Conservation (phyloP, 2,888 invertebrate species). For the Netelia fuscicornis region DNA sequence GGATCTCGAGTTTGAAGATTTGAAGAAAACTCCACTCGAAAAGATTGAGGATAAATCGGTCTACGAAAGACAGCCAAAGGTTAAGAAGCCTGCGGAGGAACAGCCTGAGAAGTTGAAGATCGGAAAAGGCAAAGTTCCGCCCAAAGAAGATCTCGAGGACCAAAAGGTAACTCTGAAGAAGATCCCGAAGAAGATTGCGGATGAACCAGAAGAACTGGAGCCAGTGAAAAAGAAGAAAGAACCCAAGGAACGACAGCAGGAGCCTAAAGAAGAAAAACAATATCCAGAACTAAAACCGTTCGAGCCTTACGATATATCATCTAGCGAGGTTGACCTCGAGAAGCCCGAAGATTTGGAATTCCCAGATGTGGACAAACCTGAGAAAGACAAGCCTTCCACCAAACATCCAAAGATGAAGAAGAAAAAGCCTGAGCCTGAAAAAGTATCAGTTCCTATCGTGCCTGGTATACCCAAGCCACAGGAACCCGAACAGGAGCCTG, state of each 20-base stretch:
- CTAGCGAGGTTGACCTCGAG: slow-evolving; percentile 82
- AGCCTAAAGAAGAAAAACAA: slow-evolving; percentile 82
- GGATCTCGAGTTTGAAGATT: slow-evolving; percentile 84
- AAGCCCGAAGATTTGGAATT: slow-evolving; percentile 72
- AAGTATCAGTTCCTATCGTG: slow-evolving; percentile 70
- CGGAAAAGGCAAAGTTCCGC: slow-evolving; percentile 86
- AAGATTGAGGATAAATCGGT: slow-evolving; percentile 82
- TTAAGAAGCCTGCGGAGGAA: slow-evolving; percentile 85
- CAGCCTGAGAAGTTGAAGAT: slow-evolving; percentile 84
- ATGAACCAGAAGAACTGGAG: slow-evolving; percentile 76
- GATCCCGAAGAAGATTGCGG: slow-evolving; percentile 84
- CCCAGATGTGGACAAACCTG: slow-evolving; percentile 57
- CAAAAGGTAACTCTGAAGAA: slow-evolving; percentile 84
- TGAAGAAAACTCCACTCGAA: slow-evolving; percentile 83
- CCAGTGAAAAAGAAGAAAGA: slow-evolving; percentile 79
- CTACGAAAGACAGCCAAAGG: slow-evolving; percentile 82
- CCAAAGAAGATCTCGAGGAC: slow-evolving; percentile 79
- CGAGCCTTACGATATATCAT: slow-evolving; percentile 83
- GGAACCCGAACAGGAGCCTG: slow-evolving; percentile 77
- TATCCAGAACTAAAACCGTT: slow-evolving; percentile 83
- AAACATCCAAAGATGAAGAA: slow-evolving; percentile 75
- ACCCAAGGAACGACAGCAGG: slow-evolving; percentile 72
- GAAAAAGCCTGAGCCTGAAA: slow-evolving; percentile 73
- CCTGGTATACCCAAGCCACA: slow-evolving; percentile 78
- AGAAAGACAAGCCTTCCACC: slow-evolving; percentile 65